Conservation (phyloP, 2,797 vertebrate species). For the Steatocranus sp. region DNA sequence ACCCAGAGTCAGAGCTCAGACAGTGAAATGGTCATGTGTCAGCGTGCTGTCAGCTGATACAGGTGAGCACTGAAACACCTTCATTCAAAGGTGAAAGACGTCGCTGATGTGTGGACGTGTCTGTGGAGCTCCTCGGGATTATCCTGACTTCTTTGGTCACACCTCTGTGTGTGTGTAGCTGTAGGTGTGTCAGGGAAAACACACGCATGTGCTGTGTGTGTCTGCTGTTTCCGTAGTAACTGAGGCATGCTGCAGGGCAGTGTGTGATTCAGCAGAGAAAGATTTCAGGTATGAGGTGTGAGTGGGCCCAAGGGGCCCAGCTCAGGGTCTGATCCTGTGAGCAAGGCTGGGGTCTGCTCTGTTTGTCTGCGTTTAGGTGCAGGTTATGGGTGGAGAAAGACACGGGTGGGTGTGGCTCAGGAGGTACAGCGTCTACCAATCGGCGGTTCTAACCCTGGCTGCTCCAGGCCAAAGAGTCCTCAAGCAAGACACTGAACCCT, state of each 20-base stretch:
- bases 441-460: background rate
- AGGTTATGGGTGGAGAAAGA: background rate
- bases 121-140: background rate
- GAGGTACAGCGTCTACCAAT: background rate
- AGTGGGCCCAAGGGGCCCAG: background rate
- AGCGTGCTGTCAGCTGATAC: background rate
- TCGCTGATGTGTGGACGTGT: background rate
- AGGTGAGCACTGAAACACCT: background rate
- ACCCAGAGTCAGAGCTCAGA: background rate
- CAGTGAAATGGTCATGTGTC: background rate
- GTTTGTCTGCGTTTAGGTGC: background rate
- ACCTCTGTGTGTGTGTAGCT: background rate
- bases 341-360: background rate
- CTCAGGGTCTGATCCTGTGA: background rate
- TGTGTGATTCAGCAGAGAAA: background rate
- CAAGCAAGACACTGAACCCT: background rate
- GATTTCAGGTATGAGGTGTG: background rate
- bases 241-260: background rate
- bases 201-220: background rate
- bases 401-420: background rate
- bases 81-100: background rate
- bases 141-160: background rate
- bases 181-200: background rate
- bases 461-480: background rate
- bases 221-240: constrained; percentile 18